Evolutionary conservation across 2,113 vertebrate species (phyloP).

Genomic region (Laticauda colubrina): DNA sequence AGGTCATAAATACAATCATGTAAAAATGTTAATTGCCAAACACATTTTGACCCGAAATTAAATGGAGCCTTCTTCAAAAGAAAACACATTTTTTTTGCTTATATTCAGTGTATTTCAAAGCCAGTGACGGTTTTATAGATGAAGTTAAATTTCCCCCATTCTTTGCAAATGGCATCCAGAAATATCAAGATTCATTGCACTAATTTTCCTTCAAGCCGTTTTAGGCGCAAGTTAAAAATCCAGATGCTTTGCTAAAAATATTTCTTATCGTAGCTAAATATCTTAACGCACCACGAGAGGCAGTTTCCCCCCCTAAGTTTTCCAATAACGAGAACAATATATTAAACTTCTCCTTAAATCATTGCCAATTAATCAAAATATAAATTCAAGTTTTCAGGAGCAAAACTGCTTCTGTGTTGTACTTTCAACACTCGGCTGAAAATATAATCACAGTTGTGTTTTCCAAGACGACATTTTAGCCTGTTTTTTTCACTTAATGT

Average conservation of each 20-base stretch:
- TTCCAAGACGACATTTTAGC: constrained; percentile 14
- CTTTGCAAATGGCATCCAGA: neutral
- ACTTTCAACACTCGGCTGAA: constrained; percentile 16
- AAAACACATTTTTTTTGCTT: neutral
- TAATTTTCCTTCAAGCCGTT: neutral
- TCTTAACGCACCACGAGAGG: constrained; percentile 50
- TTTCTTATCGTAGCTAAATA: constrained; percentile 42
- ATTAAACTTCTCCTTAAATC: constrained; percentile 43
- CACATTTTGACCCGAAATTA: neutral
- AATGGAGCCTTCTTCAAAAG: neutral
- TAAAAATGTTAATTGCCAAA: neutral
- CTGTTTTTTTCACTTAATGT: neutral
- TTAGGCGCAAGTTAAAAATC: neutral
- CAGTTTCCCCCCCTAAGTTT: constrained; percentile 41
- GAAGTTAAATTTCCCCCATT: neutral
- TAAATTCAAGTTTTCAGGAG: neutral
- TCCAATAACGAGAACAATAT: constrained; percentile 44
- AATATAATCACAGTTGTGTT: constrained; percentile 23
- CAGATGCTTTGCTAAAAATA: constrained; percentile 25
- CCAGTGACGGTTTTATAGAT: neutral
- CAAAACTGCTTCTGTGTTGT: constrained; percentile 42
- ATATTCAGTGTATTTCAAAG: neutral
- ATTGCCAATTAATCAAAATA: constrained; percentile 47
- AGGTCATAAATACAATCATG: neutral
- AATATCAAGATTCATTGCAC: constrained; percentile 42